Evolutionary conservation across 2,797 vertebrate genomes (phyloP), one percentile per base, ranked within the genome.

Genomic region (Fringilla coelebs): DNA sequence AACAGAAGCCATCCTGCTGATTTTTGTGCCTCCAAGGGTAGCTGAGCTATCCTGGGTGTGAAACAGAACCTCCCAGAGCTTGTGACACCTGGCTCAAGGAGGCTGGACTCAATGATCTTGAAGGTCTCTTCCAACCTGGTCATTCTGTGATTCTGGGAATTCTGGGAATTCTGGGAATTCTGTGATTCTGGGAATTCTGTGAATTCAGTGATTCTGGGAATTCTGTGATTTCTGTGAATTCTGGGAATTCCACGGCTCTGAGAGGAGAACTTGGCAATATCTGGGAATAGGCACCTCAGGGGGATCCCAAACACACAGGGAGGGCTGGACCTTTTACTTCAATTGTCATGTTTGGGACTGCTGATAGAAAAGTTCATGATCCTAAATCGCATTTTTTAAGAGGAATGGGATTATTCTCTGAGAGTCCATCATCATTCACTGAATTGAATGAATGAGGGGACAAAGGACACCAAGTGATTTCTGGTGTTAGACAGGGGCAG

Each of bases 361-460:
- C 21, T 57, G 54, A 10, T 24, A 55, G 32, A 34, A 15, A 34
- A 34, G 20, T 54, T 49, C 49, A 46, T 46, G 45, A 46, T 9
- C 25, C 13, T 76, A 72, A 91, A 40, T 92, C 41, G 25, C 43
- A 13, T 90, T 95, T 94, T 74, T 72, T 16, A 19, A 29, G 22
- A 66, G 17, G 70, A 95, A 95, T 75, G 49, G 34, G 60, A 85
- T 83, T 91, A 72, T 91, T 89, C 41, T 74, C 41, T 65, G 61
- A 40, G 83, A 86, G 29, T 66, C 90, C 88, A 51, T 93, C 79
- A 86, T 93, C 65, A 55, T 81, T 86, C 75, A 84, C 40, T 78
- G 54, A 36, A 85, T 85, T 85, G 54, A 71, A 55, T 20, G 34
- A 80, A 72, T 75, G 9, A 49, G 80, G 38, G 65, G 32, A 43